Base-by-base conservation (phyloP, 1,140 invertebrate genomes). In the Plectus sambesii region DNA sequence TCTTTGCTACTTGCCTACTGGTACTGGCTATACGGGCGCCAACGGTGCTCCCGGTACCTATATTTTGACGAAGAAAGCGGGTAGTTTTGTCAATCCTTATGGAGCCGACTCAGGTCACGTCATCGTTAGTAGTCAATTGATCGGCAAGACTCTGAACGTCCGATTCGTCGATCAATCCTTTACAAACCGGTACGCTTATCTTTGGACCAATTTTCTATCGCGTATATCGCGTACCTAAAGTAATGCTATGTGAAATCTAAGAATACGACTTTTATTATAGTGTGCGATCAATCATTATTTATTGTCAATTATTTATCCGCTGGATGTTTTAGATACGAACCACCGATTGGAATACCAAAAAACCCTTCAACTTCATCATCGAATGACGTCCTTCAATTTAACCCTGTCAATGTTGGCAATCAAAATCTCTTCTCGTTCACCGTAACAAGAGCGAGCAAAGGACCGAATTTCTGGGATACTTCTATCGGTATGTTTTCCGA, bases 401-500 rank as follows among this genome's bases (percentile, higher is more conserved):
- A 61, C 5, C 33, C 68, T 22, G 55, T 40, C 6, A 53, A 69
- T 3, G 58, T 56, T 1, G 51, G 63, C 53, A 49, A 55, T 6
- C 59, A 58, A n/a, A n/a, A n/a, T n/a, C n/a, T n/a, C 8, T 74
- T 75, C 61, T 63, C 62, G 12, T 73, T 75, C 56, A 51, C 65
- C 33, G 62, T 75, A 20, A 60, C 56, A 26, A 49, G 73, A 39
- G 60, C 55, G 27, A 60, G 58, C 15, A 70, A 61, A 0, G 61
- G 58, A 24, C 60, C 52, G 38, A 49, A 43, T 38, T 81, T 85
- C 62, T 73, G 67, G 58, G 78, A 89, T 70, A 80, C 82, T 5
- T 75, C 77, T 43, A 70, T 82, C 37, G 81, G 82, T 40, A 83
- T 81, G 17, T 76, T 36, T 46, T n/a, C n/a, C n/a, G n/a, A n/a